Evolutionary conservation across 2,113 vertebrate species (phyloP).

Genomic region (Vulpes lagopus): DNA sequence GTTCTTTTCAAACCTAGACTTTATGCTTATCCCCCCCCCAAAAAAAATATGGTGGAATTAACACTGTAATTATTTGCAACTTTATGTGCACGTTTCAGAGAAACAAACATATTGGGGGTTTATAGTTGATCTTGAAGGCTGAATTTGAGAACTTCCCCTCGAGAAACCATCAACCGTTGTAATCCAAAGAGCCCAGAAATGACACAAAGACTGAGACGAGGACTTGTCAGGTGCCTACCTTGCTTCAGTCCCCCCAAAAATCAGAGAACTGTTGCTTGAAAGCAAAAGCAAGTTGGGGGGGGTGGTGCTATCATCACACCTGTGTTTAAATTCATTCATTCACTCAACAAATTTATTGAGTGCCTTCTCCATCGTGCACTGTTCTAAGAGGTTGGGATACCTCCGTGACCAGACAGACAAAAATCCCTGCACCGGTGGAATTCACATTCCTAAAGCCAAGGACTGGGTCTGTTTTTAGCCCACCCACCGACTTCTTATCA

Average conservation of each 20-base stretch:
- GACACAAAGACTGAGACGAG: background rate
- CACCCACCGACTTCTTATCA: background rate
- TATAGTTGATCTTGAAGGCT: background rate
- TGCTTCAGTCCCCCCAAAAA: background rate
- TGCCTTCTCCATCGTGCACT: background rate
- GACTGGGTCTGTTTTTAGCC: background rate
- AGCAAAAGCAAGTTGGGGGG: background rate
- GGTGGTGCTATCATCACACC: fast-evolving
- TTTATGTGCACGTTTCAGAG: background rate
- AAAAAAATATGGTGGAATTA: background rate
- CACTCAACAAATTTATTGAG: background rate
- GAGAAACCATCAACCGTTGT: background rate
- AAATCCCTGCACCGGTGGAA: too few relatives aligned
- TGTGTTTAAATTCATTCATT: background rate
- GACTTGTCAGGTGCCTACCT: background rate
- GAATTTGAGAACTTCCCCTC: background rate
- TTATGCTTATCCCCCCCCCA: background rate
- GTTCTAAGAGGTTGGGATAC: background rate
- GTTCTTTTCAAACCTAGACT: background rate
- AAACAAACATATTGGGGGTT: background rate
- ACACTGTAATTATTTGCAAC: background rate
- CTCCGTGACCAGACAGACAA: background rate
- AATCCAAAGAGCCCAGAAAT: background rate
- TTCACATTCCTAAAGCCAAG: background rate
- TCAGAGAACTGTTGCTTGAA: background rate